Conservation (phyloP, 1,140 invertebrate genomes). For the Eumaeus atala region DNA sequence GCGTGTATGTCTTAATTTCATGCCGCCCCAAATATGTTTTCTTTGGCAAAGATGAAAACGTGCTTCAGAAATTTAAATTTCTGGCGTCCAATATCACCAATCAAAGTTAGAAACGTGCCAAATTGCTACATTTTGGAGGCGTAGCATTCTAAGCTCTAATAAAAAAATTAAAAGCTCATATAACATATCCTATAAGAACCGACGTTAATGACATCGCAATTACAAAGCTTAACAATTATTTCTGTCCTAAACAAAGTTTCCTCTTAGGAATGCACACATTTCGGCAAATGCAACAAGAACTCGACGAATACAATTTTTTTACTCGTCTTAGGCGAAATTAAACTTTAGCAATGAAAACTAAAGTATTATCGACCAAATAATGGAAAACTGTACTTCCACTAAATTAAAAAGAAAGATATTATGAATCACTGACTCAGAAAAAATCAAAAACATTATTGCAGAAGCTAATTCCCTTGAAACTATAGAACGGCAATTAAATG, state of each 20-base stretch:
- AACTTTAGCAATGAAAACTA: conserved; percentile 11
- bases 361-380: conserved; percentile 19
- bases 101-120: conserved; percentile 31
- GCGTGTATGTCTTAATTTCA: too few relatives aligned
- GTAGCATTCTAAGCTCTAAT: conserved; percentile 35
- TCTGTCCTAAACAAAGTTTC: conserved; percentile 33
- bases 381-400: conserved; percentile 14
- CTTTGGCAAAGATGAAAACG: conserved; percentile 33
- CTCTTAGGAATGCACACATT: conserved; percentile 27
- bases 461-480: conserved; percentile 18
- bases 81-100: conserved; percentile 28
- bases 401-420: conserved; percentile 21
- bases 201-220: conserved; percentile 27
- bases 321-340: conserved; percentile 19
- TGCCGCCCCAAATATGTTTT: too few relatives aligned
- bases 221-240: conserved; percentile 33
- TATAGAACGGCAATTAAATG: conserved; percentile 9
- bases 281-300: conserved; percentile 23
- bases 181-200: background rate
- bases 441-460: conserved; percentile 15
- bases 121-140: conserved; percentile 33
- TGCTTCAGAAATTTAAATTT: conserved; percentile 33
- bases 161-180: conserved; percentile 29
- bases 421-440: conserved; percentile 12
- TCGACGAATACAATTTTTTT: conserved; percentile 27